phyloP scores from a whole-genome alignment of 2,113 vertebrate genomes.

The Gulo gulo region DNA sequence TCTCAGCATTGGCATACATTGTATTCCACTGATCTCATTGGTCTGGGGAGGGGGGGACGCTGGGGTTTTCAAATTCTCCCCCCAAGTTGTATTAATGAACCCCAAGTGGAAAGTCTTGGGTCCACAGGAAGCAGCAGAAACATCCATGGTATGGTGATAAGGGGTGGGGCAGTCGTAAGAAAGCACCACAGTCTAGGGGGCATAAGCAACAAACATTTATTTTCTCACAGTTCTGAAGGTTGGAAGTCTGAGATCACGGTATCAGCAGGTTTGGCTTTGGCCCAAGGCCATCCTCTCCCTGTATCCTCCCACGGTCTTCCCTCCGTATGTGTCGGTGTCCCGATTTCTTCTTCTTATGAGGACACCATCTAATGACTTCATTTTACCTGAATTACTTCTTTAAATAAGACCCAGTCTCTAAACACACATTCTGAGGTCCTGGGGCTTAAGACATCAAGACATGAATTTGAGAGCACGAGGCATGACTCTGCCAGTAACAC shows the following conservation, averaged over 20 bases:
- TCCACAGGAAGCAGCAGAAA: background rate
- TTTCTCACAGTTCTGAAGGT: background rate
- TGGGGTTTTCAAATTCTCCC: background rate
- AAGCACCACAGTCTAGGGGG: background rate
- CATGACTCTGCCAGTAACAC: background rate
- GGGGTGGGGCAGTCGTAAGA: fast-evolving
- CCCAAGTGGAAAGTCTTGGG: background rate
- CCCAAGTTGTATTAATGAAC: background rate
- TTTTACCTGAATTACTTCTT: background rate
- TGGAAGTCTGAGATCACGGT: too few relatives aligned
- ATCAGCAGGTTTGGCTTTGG: fast-evolving
- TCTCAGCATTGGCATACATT: fast-evolving
- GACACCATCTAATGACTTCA: background rate
- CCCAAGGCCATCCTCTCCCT: background rate
- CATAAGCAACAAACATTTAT: background rate
- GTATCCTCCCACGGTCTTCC: background rate
- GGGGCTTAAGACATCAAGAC: background rate
- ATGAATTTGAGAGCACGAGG: background rate
- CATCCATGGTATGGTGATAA: fast-evolving
- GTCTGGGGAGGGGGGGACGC: too few relatives aligned
- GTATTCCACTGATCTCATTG: background rate
- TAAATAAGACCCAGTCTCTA: background rate
- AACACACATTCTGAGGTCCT: background rate
- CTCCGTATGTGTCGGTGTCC: background rate
- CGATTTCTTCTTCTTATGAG: background rate